Conservation (phyloP, 2,113 vertebrate species). For the Pterocles gutturalis region DNA sequence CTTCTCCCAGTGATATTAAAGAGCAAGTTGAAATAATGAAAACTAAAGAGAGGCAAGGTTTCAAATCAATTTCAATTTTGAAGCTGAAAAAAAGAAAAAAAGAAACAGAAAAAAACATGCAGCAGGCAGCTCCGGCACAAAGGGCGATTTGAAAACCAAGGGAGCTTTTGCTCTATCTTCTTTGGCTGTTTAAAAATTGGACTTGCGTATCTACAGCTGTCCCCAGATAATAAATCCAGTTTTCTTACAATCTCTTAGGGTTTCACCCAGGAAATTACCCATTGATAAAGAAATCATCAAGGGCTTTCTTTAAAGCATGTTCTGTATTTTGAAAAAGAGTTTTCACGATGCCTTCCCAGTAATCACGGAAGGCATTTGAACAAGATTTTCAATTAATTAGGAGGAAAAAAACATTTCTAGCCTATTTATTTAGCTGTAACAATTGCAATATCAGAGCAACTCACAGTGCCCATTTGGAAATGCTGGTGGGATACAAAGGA, state of each 20-base stretch:
- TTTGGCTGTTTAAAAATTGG: background rate
- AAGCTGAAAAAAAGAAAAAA: background rate
- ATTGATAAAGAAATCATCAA: background rate
- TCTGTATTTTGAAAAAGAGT: background rate
- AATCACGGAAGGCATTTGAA: background rate
- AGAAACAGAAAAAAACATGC: background rate
- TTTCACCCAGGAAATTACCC: background rate
- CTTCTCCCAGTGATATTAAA: background rate
- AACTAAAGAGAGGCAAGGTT: background rate
- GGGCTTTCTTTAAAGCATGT: background rate
- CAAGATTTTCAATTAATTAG: background rate
- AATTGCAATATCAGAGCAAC: background rate
- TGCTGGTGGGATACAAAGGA: background rate
- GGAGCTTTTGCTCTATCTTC: background rate
- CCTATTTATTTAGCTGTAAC: background rate
- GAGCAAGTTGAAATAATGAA: background rate
- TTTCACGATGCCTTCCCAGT: background rate
- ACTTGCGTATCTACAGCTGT: background rate
- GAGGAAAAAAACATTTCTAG: background rate
- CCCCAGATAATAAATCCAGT: background rate
- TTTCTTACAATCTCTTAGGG: background rate
- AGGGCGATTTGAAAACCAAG: background rate
- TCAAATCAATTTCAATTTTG: background rate
- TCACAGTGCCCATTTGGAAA: background rate
- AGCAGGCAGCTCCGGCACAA: background rate